Evolutionary conservation across 2,797 vertebrate species (phyloP).

Genomic region (Parotocinclus haroldoi): DNA sequence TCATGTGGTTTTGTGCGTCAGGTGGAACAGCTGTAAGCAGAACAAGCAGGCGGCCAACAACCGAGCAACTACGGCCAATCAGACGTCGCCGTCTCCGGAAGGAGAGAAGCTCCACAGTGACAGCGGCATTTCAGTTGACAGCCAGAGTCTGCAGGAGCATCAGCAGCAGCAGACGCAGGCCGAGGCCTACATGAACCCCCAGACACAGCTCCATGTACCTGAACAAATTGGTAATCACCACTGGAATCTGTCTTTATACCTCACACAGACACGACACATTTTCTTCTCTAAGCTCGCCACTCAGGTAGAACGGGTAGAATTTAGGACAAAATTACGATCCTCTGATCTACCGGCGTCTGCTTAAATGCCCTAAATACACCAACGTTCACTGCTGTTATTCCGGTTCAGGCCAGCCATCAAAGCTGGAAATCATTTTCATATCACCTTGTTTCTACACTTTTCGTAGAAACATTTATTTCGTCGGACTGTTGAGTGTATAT

Average conservation of each 20-base stretch:
- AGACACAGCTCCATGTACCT: conserved; percentile 68
- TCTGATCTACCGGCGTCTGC: too few species aligned
- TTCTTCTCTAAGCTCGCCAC: too few species aligned
- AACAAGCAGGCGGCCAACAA: conserved; percentile 95
- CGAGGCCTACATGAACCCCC: conserved; percentile 52
- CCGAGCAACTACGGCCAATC: conserved; percentile 82
- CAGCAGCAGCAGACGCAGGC: conserved; percentile 60
- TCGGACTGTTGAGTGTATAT: too few species aligned
- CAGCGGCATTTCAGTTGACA: conserved; percentile 97
- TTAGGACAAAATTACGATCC: too few species aligned
- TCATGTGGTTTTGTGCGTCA: conserved; percentile 52
- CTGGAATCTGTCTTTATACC: background rate
- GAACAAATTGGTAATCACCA: conserved; percentile 68
- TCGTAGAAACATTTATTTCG: too few species aligned
- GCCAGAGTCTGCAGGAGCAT: conserved; percentile 93
- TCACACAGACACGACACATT: background rate
- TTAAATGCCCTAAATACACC: too few species aligned
- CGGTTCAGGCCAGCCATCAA: too few species aligned
- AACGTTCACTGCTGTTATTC: too few species aligned
- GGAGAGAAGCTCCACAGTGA: conserved; percentile 97
- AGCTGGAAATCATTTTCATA: too few species aligned
- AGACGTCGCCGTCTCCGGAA: conserved; percentile 87
- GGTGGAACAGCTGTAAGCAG: conserved; percentile 98
- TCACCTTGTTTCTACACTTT: too few species aligned
- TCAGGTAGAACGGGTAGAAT: too few species aligned